phyloP scores from a whole-genome alignment of 2,797 vertebrate species.

The Lepus oiostolus region DNA sequence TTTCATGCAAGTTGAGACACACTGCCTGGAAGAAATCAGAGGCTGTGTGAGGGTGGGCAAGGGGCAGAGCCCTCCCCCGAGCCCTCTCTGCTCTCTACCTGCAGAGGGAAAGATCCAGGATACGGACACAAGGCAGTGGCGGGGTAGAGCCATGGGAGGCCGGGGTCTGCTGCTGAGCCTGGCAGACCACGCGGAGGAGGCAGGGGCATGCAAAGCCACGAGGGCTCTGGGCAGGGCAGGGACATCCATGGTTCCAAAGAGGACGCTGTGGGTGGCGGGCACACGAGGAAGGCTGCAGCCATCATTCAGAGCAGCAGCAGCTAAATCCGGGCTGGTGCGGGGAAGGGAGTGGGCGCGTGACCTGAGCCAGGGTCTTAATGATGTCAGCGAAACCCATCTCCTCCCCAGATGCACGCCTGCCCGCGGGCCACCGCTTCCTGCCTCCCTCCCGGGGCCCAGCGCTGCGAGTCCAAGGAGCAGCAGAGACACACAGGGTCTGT shows the following conservation, averaged over 20 bases:
- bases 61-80: not conserved
- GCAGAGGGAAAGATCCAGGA: not conserved
- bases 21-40: not conserved
- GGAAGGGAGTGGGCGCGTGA: slow-evolving; percentile 60
- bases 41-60: not conserved
- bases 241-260: not conserved
- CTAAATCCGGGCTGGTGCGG: not conserved
- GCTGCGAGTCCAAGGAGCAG: slow-evolving; percentile 73
- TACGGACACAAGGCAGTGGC: too few relatives aligned
- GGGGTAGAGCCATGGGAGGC: not conserved
- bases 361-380: slow-evolving; percentile 71
- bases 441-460: slow-evolving; percentile 53
- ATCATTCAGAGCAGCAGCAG: not conserved
- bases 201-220: not conserved
- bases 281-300: not conserved
- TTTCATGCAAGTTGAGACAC: not conserved
- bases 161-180: not conserved
- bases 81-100: not conserved
- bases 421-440: slow-evolving; percentile 59
- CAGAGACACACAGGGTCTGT: slow-evolving; percentile 81
- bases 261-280: not conserved
- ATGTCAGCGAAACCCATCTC: slow-evolving; percentile 78
- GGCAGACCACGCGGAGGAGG: not conserved
- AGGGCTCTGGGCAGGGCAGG: not conserved
- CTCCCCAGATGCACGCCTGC: slow-evolving; percentile 68